A percentile compares a stretch with the other conserved stretches of the same genome.
These are phyloP conservation scores for Drosophila hydei DNA, from an alignment of 1,140 invertebrate genomes.

Conservation along the genomic window DNA sequence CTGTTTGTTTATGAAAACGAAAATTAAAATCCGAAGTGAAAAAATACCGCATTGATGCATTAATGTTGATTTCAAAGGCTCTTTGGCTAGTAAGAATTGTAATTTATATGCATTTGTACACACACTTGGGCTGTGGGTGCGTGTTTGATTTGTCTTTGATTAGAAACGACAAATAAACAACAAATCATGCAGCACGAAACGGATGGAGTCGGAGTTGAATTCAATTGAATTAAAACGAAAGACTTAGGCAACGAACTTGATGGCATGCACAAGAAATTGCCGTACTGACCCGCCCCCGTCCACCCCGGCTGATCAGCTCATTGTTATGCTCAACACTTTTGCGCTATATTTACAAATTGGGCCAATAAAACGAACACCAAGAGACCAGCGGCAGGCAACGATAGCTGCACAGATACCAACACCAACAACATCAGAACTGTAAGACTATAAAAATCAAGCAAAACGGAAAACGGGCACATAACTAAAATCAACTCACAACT, in stretches of 20 bases:
- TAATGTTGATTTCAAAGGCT: slow-evolving; percentile 63
- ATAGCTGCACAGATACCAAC: slow-evolving; percentile 6
- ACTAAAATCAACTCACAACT: slow-evolving; percentile 61
- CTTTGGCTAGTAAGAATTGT: slow-evolving; percentile 59
- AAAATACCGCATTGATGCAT: slow-evolving; percentile 69
- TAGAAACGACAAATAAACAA: slow-evolving; percentile 79
- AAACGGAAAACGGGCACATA: slow-evolving; percentile 56
- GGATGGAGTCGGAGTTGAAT: slow-evolving; percentile 14
- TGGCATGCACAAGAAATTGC: slow-evolving; percentile 56
- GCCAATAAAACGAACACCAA: slow-evolving; percentile 81
- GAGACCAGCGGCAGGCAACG: slow-evolving; percentile 15
- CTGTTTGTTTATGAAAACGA: slow-evolving; percentile 43
- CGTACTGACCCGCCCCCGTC: not conserved
- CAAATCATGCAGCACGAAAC: slow-evolving; percentile 78
- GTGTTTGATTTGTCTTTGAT: slow-evolving; percentile 77
- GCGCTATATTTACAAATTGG: slow-evolving; percentile 82
- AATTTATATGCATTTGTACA: slow-evolving; percentile 78
- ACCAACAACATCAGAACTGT: slow-evolving; percentile 59
- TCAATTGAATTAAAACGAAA: slow-evolving; percentile 56
- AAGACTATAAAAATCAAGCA: slow-evolving; percentile 68
- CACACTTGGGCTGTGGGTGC: slow-evolving; percentile 72
- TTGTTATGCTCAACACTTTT: slow-evolving; percentile 80
- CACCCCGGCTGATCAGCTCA: slow-evolving; percentile 42
- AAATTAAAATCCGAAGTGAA: slow-evolving; percentile 45
- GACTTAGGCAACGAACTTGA: slow-evolving; percentile 75